Evolutionary conservation across 1,140 invertebrate species (phyloP).

Genomic region (Dreissena polymorpha): DNA sequence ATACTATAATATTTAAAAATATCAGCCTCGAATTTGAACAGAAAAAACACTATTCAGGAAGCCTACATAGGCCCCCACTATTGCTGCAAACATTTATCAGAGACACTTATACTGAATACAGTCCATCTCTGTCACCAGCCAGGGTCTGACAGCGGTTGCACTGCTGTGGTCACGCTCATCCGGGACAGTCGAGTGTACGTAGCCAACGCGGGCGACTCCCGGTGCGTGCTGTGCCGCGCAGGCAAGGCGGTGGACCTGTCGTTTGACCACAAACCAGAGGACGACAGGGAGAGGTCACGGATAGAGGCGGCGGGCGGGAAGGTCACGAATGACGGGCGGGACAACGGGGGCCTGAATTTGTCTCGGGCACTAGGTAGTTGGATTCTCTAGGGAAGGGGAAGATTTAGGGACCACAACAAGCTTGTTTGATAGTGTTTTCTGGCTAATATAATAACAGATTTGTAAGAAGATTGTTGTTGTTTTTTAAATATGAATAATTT

Average conservation of each 20-base stretch:
- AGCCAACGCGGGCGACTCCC: constrained; percentile 91
- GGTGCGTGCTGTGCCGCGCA: constrained; percentile 92
- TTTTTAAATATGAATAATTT: no score
- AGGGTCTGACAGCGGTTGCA: constrained; percentile 96
- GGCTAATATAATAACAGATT: no score
- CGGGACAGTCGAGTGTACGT: constrained; percentile 81
- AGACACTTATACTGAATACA: no score
- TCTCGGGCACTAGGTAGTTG: constrained; percentile 92
- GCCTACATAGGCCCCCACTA: no score
- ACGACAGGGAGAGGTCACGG: constrained; percentile 89
- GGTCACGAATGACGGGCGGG: constrained; percentile 94
- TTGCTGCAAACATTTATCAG: no score
- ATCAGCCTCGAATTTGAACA: no score
- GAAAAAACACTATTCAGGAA: no score
- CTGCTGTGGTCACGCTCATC: constrained; percentile 95
- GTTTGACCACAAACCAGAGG: constrained; percentile 97
- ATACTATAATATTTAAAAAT: no score
- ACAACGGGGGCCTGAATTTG: constrained; percentile 98
- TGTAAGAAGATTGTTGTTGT: no score
- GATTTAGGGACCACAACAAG: no score
- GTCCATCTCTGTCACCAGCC: constrained; percentile 80
- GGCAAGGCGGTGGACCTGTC: constrained; percentile 95
- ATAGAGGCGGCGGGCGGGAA: constrained; percentile 95
- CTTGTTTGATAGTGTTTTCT: no score
- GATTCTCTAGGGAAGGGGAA: not conserved